Evolutionary conservation across 2,888 invertebrate genomes (phyloP), one percentile per base, ranked within the genome.

Genomic region (Ceramica pisi): DNA sequence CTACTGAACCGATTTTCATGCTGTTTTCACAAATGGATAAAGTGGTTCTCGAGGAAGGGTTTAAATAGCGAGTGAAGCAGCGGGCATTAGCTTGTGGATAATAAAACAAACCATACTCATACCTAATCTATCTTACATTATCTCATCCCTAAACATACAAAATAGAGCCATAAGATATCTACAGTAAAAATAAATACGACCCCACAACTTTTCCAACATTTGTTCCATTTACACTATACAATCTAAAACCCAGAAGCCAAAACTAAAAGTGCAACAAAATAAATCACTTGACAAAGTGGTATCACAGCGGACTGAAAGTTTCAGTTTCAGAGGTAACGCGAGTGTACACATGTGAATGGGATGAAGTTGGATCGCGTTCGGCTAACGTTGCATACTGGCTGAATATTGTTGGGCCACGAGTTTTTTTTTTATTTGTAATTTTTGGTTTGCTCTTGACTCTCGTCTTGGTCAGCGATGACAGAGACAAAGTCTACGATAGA

Each of bases 281-380:
- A 85, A 80, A 83, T 77, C 63, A 31, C 51, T 59, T 56, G 60
- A 79, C 61, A 67, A 75, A 46, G 53, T n/a, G 67, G 55, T 70
- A 66, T 76, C 63, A 46, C 14, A 21, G 19, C 41, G 35, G 53
- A 19, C 41, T n/a, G 35, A 60, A 60, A 60, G 48, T 56, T 72
- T 21, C 26, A 60, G 68, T 70, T 67, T 68, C 46, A 51, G 56
- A 41, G 1, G 62, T 38, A 50, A 72, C 56, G 35, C n/a, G 23
- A 73, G 35, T 38, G 50, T 72, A 83, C 74, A 85, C 57, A 73
- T 83, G 81, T 78, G 70, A 69, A 76, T 26, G 62, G 67, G 80
- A 85, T 80, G 71, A 80, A 77, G 51, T 75, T 71, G 57, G 63
- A 63, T 74, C 48, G 31, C 63, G 68, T 77, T 64, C 77, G 26